Conservation (phyloP, 2,888 invertebrate species). For the Hemistola chrysoprasaria region DNA sequence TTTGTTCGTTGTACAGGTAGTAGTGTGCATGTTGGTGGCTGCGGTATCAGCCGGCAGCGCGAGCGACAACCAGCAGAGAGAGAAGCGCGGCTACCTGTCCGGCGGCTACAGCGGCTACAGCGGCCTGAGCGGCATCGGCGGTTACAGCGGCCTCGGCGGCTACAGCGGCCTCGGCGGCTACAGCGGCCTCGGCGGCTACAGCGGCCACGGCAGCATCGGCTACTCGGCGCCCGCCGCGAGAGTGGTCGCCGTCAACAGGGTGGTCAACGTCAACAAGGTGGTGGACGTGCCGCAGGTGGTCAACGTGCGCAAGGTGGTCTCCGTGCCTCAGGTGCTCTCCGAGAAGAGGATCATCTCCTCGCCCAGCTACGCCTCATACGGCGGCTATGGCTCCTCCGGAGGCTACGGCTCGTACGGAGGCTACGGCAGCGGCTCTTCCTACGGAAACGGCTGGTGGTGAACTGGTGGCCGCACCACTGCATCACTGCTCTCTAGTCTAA, state of each 20-base stretch:
- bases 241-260: constrained; percentile 43
- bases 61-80: constrained; percentile 28
- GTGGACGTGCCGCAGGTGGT: constrained; percentile 42
- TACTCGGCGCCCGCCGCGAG: constrained; percentile 36
- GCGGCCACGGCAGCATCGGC: constrained; percentile 15
- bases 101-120: constrained; percentile 29
- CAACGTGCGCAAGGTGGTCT: constrained; percentile 31
- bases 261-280: constrained; percentile 45
- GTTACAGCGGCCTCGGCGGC: constrained; percentile 9
- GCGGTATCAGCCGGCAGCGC: constrained; percentile 28
- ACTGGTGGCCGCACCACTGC: too few species aligned
- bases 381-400: constrained; percentile 10
- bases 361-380: constrained; percentile 9
- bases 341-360: constrained; percentile 21
- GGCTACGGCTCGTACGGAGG: constrained; percentile 11
- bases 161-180: constrained; percentile 8
- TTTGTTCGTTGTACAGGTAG: constrained; percentile 22
- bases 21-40: constrained; percentile 29
- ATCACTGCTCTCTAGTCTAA: neutral
- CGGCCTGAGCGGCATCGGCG: constrained; percentile 26
- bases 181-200: constrained; percentile 26
- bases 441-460: constrained; percentile 34
- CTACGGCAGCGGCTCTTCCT: constrained; percentile 20
- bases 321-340: constrained; percentile 28
- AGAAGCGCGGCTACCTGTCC: constrained; percentile 23